A percentile compares a stretch with the other conserved stretches of the same genome.
Evolutionary conservation across 2,888 invertebrate species (phyloP).

Genomic region (Thymelicus acteon): DNA sequence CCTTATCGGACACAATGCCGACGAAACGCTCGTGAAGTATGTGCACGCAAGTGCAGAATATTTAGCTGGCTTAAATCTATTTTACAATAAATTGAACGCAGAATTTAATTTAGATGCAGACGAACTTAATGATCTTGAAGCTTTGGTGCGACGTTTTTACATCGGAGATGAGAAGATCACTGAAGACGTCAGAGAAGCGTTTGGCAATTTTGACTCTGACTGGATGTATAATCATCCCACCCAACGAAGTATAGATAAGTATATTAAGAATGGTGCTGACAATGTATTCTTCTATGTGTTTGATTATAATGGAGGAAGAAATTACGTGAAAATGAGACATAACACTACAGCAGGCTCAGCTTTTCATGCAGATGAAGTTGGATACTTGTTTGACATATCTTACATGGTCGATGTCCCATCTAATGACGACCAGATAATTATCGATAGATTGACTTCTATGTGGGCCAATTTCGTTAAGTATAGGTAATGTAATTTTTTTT

Average conservation of each 20-base stretch:
- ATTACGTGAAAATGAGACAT: constrained; percentile 42
- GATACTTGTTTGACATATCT: constrained; percentile 59
- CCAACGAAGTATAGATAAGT: constrained; percentile 52
- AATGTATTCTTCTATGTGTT: constrained; percentile 63
- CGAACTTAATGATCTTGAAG: constrained; percentile 45
- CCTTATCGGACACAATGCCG: constrained; percentile 59
- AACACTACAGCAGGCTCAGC: constrained; percentile 52
- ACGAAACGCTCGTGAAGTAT: constrained; percentile 51
- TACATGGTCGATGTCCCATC: constrained; percentile 39
- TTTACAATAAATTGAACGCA: constrained; percentile 39
- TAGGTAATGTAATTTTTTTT: constrained; percentile 51
- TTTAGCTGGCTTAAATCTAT: constrained; percentile 41
- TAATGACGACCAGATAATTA: constrained; percentile 54
- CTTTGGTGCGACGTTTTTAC: constrained; percentile 55
- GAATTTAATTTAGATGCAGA: constrained; percentile 50
- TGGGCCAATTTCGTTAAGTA: constrained; percentile 73
- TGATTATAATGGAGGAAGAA: constrained; percentile 57
- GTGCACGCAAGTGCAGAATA: constrained; percentile 41
- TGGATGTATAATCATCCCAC: constrained; percentile 55
- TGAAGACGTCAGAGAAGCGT: constrained; percentile 42
- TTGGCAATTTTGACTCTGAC: constrained; percentile 61
- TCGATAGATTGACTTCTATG: constrained; percentile 63
- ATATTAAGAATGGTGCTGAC: constrained; percentile 39
- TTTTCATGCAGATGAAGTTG: constrained; percentile 60
- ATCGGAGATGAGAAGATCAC: constrained; percentile 54